A percentile compares a stretch with the other conserved stretches of the same genome.
Conservation (phyloP, 2,888 invertebrate species). For the Steinernema carpocapsae region DNA sequence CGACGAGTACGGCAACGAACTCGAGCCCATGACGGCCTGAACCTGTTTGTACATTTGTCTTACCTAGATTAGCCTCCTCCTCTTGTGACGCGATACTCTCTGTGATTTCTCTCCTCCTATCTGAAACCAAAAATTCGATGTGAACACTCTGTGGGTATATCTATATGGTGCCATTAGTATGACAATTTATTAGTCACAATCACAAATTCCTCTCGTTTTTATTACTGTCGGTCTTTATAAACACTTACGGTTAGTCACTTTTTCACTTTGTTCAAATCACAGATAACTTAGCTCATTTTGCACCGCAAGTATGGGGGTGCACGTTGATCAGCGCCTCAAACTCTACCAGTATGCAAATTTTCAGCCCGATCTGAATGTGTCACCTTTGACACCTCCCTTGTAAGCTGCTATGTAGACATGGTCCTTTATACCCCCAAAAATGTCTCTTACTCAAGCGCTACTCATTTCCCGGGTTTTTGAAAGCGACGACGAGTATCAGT, state of each 20-base stretch:
- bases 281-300: too few relatives aligned
- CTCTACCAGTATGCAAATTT: too few relatives aligned
- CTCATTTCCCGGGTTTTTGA: background rate
- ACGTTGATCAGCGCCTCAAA: too few relatives aligned
- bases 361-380: too few relatives aligned
- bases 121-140: background rate
- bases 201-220: background rate
- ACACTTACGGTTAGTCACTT: too few relatives aligned
- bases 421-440: too few relatives aligned
- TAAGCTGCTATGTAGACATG: too few relatives aligned
- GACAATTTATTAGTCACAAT: conserved; percentile 31
- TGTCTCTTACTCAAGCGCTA: background rate
- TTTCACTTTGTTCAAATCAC: too few relatives aligned
- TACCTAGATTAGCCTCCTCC: background rate
- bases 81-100: background rate
- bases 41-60: conserved; percentile 32
- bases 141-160: conserved; percentile 1
- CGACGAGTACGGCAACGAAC: conserved; percentile 31
- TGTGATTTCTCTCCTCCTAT: background rate
- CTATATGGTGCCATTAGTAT: conserved; percentile 30
- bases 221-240: conserved; percentile 6
- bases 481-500: conserved; percentile 6
- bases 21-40: conserved; percentile 1
- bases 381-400: too few relatives aligned
- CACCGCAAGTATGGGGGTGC: too few relatives aligned